phyloP scores from a whole-genome alignment of 2,113 vertebrate species.

The Phainopepla nitens region DNA sequence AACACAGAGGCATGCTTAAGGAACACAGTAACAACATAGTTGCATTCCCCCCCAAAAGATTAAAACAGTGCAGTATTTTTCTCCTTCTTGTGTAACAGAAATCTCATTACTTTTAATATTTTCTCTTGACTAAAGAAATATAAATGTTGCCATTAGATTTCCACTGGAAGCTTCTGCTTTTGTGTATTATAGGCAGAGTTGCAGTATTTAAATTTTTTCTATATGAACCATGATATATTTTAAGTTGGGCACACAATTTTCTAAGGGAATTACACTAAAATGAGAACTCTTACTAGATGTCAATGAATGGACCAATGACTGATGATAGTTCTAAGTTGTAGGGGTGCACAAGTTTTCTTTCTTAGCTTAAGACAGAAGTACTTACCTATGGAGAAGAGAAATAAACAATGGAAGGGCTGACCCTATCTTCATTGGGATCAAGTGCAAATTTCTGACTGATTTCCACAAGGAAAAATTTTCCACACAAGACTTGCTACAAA shows the following conservation, averaged over 20 bases:
- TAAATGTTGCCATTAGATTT: not conserved
- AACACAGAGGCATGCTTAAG: not conserved
- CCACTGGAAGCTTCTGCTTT: not conserved
- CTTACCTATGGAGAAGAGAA: not conserved
- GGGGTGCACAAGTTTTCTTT: not conserved
- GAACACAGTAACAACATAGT: not conserved
- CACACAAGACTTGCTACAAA: not conserved
- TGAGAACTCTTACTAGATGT: not conserved
- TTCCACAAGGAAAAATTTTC: not conserved
- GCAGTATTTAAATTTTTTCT: not conserved
- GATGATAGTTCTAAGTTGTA: not conserved
- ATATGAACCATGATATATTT: accelerated
- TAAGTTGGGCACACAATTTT: not conserved
- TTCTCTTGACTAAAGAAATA: not conserved
- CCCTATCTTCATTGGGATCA: not conserved
- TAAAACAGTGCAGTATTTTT: slow-evolving; percentile 9
- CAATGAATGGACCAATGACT: not conserved
- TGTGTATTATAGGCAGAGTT: not conserved
- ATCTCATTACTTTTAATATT: not conserved
- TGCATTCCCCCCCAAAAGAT: not conserved
- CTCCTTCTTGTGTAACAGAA: not conserved
- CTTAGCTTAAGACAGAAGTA: not conserved
- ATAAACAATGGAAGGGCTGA: not conserved
- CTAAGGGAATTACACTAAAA: not conserved
- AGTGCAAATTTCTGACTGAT: not conserved